Conservation (phyloP, 2,888 invertebrate species). For the Byasa hedistus region DNA sequence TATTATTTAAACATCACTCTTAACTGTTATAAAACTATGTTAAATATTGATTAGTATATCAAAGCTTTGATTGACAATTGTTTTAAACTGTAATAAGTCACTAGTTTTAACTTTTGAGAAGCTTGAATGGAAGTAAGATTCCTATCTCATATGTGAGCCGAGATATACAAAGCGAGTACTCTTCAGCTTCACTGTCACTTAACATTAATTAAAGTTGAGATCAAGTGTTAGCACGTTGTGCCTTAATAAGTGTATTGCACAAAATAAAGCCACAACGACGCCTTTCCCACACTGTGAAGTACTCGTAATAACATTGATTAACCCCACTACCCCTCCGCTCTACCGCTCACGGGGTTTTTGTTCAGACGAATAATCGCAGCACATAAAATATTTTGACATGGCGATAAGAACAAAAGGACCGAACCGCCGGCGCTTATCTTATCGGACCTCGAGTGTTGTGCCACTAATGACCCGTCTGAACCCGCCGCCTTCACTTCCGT, state of each 20-base stretch:
- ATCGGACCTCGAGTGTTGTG: slow-evolving; percentile 60
- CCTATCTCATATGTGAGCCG: no score
- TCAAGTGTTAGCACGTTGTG: no score
- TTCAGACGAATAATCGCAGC: slow-evolving; percentile 52
- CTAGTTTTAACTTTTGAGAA: no score
- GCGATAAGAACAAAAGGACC: slow-evolving; percentile 67
- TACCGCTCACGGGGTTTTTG: slow-evolving; percentile 33
- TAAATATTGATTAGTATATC: no score
- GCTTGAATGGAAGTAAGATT: no score
- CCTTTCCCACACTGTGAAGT: slow-evolving; percentile 29
- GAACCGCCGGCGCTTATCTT: slow-evolving; percentile 64
- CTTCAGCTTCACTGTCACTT: no score
- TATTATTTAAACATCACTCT: background rate
- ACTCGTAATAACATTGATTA: slow-evolving; percentile 25
- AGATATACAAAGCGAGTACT: no score
- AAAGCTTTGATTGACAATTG: no score
- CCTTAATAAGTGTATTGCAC: background rate
- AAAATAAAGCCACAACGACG: slow-evolving; percentile 21
- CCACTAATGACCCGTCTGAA: slow-evolving; percentile 62
- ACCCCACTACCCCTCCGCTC: slow-evolving; percentile 2
- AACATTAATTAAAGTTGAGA: no score
- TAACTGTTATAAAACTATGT: no score
- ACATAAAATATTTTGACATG: slow-evolving; percentile 76
- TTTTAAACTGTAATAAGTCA: no score
- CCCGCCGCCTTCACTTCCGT: slow-evolving; percentile 51